Base-by-base conservation (phyloP, 2,888 invertebrate genomes). In the Caradrina kadenii region DNA sequence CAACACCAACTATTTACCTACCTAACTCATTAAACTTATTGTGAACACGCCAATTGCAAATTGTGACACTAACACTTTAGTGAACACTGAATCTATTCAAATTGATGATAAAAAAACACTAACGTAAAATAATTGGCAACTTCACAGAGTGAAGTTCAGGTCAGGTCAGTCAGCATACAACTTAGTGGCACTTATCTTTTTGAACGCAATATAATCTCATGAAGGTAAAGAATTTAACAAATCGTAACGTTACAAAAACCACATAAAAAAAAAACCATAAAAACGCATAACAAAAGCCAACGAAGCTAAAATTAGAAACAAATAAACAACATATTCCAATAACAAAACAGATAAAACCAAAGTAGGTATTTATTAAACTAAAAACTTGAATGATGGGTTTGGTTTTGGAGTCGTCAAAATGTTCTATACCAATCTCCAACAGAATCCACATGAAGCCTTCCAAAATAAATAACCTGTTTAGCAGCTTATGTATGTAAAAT, bases 321-420 rank as follows among this genome's bases (percentile, higher is more conserved):
- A 78, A 53, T 53, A 22, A 73, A 78, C 58, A 48, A 48, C 13
- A 53, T 56, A 63, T 50, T 72, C 22, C 22, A 62, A 42, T 49
- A 61, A 50, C 17, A 42, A 61, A 68, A 63, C 5, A 50, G 3
- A 68, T 49, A 45, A 61, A 45, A 49, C 19, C 22, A 74, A 60
- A 54, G 1, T 42, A 26, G 26, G 26, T 26, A 19, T 22, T 54
- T 54, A 49, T n/a, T 35, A 45, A 53, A 53, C 49, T 35, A 42
- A 45, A 62, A 73, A 21, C 11, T 17, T 21, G 1, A 60, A 19
- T 15, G 22, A 54, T 19, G 7, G 17, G 0, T 39, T 66, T n/a
- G 39, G 17, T 4, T n/a, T 10, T 21, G 26, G 1, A 21, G 2
- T 52, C 39, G 7, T 15, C 39, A 56, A 64, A 22, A 60, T 52